These are phyloP conservation scores for Jordanella pulchra DNA, from an alignment of 2,797 vertebrate genomes.

Conservation along the genomic window DNA sequence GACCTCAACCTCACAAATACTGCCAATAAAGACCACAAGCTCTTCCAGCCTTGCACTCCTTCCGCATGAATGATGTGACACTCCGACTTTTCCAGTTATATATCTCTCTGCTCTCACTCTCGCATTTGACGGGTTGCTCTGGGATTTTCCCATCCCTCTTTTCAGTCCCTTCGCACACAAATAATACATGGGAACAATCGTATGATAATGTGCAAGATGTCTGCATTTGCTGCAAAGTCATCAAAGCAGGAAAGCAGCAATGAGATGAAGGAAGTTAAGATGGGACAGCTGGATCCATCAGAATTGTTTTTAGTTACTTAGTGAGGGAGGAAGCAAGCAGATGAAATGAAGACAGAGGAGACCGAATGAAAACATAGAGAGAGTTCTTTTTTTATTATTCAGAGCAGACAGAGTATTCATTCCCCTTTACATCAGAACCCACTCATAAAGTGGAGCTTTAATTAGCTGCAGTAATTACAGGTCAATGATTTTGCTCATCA, in stretches of 20 bases:
- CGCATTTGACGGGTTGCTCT: constrained; percentile 64
- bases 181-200: constrained; percentile 76
- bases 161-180: constrained; percentile 66
- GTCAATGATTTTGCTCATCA: constrained; percentile 55
- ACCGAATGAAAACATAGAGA: constrained; percentile 23
- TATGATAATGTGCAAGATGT: constrained; percentile 80
- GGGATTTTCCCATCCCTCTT: constrained; percentile 61
- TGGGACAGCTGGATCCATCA: constrained; percentile 71
- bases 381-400: not conserved
- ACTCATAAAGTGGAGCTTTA: constrained; percentile 53
- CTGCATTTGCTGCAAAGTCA: constrained; percentile 72
- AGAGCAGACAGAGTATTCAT: constrained; percentile 42
- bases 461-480: constrained; percentile 59
- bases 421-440: constrained; percentile 48
- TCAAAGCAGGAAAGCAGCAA: constrained; percentile 67
- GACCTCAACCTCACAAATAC: constrained; percentile 29
- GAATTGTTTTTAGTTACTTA: constrained; percentile 57
- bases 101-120: constrained; percentile 50
- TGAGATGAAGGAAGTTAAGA: constrained; percentile 66
- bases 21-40: constrained; percentile 34
- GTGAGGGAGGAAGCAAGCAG: constrained; percentile 34
- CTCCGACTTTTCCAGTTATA: constrained; percentile 52
- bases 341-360: constrained; percentile 58
- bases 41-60: constrained; percentile 54
- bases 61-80: constrained; percentile 71